Percentiles rank a stretch among this genome's conserved stretches.
phyloP scores from a whole-genome alignment of 2,888 invertebrate genomes.

The Eristalinus aeneus region DNA sequence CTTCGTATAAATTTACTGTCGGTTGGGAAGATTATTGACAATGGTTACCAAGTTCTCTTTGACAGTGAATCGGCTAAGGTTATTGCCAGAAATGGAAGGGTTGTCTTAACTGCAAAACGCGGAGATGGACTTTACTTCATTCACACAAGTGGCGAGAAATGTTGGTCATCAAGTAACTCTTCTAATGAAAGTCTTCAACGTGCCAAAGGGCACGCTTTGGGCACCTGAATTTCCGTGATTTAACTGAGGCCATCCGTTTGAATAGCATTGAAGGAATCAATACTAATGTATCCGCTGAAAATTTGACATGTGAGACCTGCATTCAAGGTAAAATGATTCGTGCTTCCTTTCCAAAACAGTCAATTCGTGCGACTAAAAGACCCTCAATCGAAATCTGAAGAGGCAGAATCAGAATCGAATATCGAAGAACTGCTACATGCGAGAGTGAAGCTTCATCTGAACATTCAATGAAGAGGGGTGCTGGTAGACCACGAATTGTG shows the following conservation, averaged over 20 bases:
- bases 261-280: background rate
- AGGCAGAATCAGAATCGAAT: background rate
- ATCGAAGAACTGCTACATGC: background rate
- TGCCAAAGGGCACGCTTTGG: background rate
- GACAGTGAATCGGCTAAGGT: background rate
- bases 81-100: background rate
- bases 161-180: background rate
- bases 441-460: background rate
- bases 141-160: background rate
- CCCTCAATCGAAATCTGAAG: no score
- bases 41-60: background rate
- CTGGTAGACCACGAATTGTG: background rate
- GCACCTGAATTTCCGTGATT: background rate
- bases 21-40: constrained; percentile 6
- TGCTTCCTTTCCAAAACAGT: constrained; percentile 5
- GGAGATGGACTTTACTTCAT: background rate
- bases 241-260: background rate
- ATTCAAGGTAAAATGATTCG: background rate
- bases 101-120: background rate
- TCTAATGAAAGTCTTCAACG: background rate
- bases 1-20: constrained; percentile 3
- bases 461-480: background rate
- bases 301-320: background rate
- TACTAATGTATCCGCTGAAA: background rate
- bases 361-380: background rate